A percentile compares a stretch with the other conserved stretches of the same genome.
These are phyloP conservation scores for Syngnathus typhle DNA, from an alignment of 2,113 vertebrate genomes.

Conservation along the genomic window DNA sequence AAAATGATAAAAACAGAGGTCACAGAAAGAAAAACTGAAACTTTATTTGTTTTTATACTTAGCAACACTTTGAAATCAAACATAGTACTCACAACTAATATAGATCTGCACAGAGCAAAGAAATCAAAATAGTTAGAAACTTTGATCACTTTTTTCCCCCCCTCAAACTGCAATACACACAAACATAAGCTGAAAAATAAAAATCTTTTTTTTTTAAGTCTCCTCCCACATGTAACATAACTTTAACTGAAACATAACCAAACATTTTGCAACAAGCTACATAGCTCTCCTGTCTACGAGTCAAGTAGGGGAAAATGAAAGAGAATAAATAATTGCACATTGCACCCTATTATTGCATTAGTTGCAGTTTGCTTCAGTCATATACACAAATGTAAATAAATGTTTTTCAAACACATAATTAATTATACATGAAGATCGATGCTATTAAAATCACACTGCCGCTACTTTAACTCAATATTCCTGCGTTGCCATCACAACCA, in stretches of 20 bases:
- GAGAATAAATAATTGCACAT: constrained; percentile 68
- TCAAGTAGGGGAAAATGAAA: constrained; percentile 20
- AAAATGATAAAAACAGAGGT: constrained; percentile 15
- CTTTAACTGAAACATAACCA: constrained; percentile 8
- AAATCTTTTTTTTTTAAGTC: constrained; percentile 27
- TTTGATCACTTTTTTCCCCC: constrained; percentile 43
- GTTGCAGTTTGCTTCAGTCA: constrained; percentile 64
- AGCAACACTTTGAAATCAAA: constrained; percentile 67
- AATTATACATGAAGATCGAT: constrained; percentile 58
- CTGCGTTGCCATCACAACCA: constrained; percentile 17
- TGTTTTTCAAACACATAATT: constrained; percentile 58
- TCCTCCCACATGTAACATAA: constrained; percentile 34
- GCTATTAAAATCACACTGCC: constrained; percentile 58
- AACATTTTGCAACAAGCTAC: constrained; percentile 31
- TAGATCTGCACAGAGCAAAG: constrained; percentile 70
- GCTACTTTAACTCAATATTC: constrained; percentile 37
- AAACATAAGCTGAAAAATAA: constrained; percentile 51
- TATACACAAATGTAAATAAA: constrained; percentile 63
- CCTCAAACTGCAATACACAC: constrained; percentile 57
- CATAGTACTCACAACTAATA: constrained; percentile 71
- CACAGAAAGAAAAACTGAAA: constrained; percentile 65
- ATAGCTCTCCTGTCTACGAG: constrained; percentile 35
- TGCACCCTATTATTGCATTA: constrained; percentile 71
- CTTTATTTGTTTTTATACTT: constrained; percentile 67
- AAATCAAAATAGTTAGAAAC: constrained; percentile 64